Conservation (phyloP, 2,888 invertebrate genomes). For the Lampropteryx suffumata region DNA sequence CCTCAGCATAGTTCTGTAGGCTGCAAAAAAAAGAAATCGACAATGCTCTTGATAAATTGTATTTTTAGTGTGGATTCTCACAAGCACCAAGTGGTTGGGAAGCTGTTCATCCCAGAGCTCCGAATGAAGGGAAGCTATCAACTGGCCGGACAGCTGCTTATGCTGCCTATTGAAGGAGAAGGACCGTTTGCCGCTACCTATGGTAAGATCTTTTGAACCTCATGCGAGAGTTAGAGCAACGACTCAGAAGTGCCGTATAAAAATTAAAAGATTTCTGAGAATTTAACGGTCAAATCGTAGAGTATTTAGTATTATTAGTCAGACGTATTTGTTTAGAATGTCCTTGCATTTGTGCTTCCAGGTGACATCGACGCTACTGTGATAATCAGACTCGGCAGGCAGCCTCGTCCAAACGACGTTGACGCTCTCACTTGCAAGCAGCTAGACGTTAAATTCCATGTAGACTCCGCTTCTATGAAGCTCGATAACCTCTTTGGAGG, state of each 20-base stretch:
- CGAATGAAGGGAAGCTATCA: constrained; percentile 85
- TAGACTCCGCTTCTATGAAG: constrained; percentile 85
- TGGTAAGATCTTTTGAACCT: constrained; percentile 66
- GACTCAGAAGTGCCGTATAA: no score
- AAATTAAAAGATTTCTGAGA: no score
- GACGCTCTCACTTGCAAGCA: constrained; percentile 84
- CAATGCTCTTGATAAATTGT: no score
- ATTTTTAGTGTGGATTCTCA: constrained; percentile 78
- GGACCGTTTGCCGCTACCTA: constrained; percentile 87
- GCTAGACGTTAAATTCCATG: constrained; percentile 85
- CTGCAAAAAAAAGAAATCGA: no score
- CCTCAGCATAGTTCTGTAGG: no score
- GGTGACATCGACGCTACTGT: constrained; percentile 86
- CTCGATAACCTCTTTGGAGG: constrained; percentile 89
- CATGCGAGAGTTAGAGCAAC: neutral
- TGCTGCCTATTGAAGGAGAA: constrained; percentile 88
- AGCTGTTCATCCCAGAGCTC: constrained; percentile 85
- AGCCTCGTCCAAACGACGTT: constrained; percentile 67
- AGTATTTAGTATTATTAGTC: no score
- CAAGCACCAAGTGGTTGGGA: constrained; percentile 82
- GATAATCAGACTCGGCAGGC: constrained; percentile 83
- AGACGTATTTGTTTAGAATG: no score
- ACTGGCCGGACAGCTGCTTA: constrained; percentile 86
- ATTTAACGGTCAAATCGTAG: no score
- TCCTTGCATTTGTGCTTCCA: constrained; percentile 45